Percentiles rank a stretch among this genome's conserved stretches.
These are phyloP conservation scores for Anthopleura sola DNA, from an alignment of 64 coral and sea anemone species.

Conservation along the genomic window DNA sequence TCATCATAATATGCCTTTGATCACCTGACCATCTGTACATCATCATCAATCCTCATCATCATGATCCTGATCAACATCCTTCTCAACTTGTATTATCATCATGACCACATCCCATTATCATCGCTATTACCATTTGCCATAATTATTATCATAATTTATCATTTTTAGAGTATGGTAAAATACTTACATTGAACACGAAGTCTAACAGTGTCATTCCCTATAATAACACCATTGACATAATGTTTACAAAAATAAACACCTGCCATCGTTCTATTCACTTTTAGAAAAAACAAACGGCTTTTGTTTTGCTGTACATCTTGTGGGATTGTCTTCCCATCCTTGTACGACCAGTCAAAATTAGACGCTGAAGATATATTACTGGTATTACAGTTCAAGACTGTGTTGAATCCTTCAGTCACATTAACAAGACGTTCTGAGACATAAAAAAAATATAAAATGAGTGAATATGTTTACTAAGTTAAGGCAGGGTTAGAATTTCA, in stretches of 20 bases:
- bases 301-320: not conserved
- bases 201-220: not conserved
- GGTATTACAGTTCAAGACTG: not conserved
- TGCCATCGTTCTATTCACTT: not conserved
- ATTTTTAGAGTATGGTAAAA: too few species aligned
- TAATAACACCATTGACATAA: not conserved
- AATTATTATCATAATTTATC: too few species aligned
- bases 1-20: too few species aligned
- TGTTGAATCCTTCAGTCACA: not conserved
- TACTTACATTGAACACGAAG: constrained; percentile 6
- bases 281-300: not conserved
- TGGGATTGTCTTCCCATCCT: not conserved
- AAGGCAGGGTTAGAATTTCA: too few species aligned
- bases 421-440: not conserved
- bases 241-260: not conserved
- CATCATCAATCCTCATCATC: too few species aligned
- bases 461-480: too few species aligned
- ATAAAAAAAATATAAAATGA: not conserved
- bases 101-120: too few species aligned
- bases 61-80: too few species aligned
- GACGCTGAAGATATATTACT: not conserved
- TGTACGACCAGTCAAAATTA: not conserved
- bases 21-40: too few species aligned
- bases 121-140: too few species aligned
- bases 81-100: too few species aligned